Base-by-base conservation (phyloP, 2,113 vertebrate genomes). In the Hystrix cristata region DNA sequence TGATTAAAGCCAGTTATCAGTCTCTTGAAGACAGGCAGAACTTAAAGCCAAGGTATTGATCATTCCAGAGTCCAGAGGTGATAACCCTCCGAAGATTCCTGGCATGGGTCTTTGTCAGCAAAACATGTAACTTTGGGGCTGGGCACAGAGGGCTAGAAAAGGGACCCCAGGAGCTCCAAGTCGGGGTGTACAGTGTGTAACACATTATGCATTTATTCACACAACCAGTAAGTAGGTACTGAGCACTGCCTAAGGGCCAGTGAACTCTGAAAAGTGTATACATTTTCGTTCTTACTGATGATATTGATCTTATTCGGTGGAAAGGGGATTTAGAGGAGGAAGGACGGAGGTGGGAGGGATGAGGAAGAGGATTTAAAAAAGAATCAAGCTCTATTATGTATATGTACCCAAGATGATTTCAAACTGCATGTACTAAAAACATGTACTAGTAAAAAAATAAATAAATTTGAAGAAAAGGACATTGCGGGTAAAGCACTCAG, bases 181-280 rank as follows among this genome's bases (percentile, higher is more conserved):
- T 0, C 43, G 16, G 57, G 27, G 13, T 6, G 9, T 0, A 1
- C 13, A 9, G 31, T 5, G 16, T 25, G 53, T n/a, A 62, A 27
- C 48, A 57, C 29, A 46, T 18, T 1, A 0, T 21, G 51, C 10
- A 38, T 59, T 72, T 80, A 27, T 23, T 38, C 29, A 23, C 8
- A 21, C 19, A 16, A 18, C 4, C 1, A n/a, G 34, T 29, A 82
- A 67, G n/a, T 0, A 7, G 6, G 27, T 9, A 3, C 7, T 25
- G 62, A 72, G 60, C 19, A 38, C 27, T 25, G 1, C 13, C 87
- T 6, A 25, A 21, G 57, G 27, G 19, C 5, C 78, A 76, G 27
- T 10, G 4, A 64, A 43, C 51, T 34, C 34, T 48, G 25, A 21
- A 13, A 64, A 71, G 3, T 2, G 15, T 48, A 48, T 29, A 76